phyloP scores from a whole-genome alignment of 2,113 vertebrate genomes.

The Nannobrachium achirus region DNA sequence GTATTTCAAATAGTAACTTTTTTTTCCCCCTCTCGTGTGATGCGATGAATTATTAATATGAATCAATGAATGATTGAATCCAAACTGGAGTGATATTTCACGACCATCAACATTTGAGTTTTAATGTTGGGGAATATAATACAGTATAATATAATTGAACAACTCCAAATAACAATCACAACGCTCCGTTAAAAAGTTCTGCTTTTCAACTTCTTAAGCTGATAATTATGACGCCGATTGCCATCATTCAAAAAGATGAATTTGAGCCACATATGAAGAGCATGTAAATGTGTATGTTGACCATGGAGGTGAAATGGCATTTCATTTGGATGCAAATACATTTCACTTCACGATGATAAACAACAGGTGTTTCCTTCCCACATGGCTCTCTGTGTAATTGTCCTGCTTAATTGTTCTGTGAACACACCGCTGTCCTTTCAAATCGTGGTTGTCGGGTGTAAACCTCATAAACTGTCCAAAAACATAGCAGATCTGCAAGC shows the following conservation, averaged over 20 bases:
- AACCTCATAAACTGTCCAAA: neutral
- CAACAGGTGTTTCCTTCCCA: conserved; percentile 66
- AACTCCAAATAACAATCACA: too few relatives aligned
- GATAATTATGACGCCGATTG: neutral
- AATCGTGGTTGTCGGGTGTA: too few relatives aligned
- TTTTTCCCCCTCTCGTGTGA: conserved; percentile 34
- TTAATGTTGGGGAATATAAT: neutral
- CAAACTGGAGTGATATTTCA: conserved; percentile 15
- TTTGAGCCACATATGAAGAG: conserved; percentile 16
- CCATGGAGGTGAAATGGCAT: conserved; percentile 1
- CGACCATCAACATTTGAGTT: neutral
- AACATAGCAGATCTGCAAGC: too few relatives aligned
- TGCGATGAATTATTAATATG: conserved; percentile 66
- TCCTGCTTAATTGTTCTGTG: conserved; percentile 63
- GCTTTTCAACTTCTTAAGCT: neutral
- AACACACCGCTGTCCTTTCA: conserved; percentile 50
- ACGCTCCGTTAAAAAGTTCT: neutral
- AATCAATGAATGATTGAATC: conserved; percentile 11
- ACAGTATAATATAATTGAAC: too few relatives aligned
- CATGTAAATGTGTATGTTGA: conserved; percentile 11
- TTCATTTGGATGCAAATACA: conserved; percentile 33
- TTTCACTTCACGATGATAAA: conserved; percentile 59
- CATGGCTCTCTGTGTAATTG: conserved; percentile 61
- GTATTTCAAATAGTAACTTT: conserved; percentile 32
- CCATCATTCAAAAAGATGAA: neutral